phyloP scores from a whole-genome alignment of 2,888 invertebrate species.

The Salticus scenicus region DNA sequence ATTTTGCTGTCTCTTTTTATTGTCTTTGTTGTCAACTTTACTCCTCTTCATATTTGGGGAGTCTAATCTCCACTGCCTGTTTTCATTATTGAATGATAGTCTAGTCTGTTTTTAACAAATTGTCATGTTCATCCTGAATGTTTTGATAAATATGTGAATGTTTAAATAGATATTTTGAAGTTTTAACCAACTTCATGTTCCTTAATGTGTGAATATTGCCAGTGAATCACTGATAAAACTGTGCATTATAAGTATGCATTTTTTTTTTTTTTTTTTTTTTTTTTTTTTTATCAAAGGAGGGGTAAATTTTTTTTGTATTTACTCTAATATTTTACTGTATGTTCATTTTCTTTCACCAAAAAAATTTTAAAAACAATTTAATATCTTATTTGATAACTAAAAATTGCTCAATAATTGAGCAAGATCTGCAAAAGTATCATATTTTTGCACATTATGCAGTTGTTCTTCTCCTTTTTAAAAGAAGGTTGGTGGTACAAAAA shows the following conservation, averaged over 20 bases:
- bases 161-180: slow-evolving; percentile 57
- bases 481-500: slow-evolving; percentile 37
- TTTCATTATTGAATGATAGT: slow-evolving; percentile 65
- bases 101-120: slow-evolving; percentile 68
- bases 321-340: neutral
- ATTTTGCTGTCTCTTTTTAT: slow-evolving; percentile 61
- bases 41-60: slow-evolving; percentile 47
- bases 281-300: slow-evolving; percentile 2
- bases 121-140: slow-evolving; percentile 63
- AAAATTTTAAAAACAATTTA: neutral
- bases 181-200: slow-evolving; percentile 60
- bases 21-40: slow-evolving; percentile 45
- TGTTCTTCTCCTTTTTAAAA: slow-evolving; percentile 3
- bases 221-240: slow-evolving; percentile 22
- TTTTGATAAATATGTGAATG: slow-evolving; percentile 67
- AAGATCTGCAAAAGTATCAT: neutral
- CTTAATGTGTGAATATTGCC: slow-evolving; percentile 49
- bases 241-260: slow-evolving; percentile 44
- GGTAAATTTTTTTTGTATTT: neutral
- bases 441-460: slow-evolving; percentile 10
- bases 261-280: slow-evolving; percentile 14
- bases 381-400: slow-evolving; percentile 12
- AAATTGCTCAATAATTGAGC: slow-evolving; percentile 13
- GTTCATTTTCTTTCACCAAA: neutral
- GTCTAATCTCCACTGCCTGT: slow-evolving; percentile 67